These are phyloP conservation scores for Barypeithes pellucidus DNA, from an alignment of 2,888 invertebrate genomes.

Conservation along the genomic window DNA sequence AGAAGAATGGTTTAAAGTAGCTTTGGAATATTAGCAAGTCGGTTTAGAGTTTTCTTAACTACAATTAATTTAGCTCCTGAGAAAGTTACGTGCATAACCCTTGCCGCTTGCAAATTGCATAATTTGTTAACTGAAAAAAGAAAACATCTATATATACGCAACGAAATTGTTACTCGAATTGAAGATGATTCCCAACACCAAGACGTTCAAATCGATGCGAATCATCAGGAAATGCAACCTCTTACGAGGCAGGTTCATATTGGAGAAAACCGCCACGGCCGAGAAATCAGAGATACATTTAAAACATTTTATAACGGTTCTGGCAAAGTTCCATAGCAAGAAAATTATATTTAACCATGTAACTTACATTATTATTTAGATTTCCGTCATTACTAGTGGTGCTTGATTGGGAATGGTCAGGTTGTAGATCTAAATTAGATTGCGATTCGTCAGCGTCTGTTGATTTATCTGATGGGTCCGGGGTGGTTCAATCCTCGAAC, in stretches of 20 bases:
- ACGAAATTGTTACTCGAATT: too few relatives aligned
- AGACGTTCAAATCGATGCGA: too few relatives aligned
- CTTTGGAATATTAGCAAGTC: constrained; percentile 22
- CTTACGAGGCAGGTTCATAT: constrained; percentile 23
- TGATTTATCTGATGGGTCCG: too few relatives aligned
- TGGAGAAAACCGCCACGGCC: constrained; percentile 6
- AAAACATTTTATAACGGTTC: constrained; percentile 17
- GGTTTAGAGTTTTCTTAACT: constrained; percentile 26
- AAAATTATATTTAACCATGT: constrained; percentile 15
- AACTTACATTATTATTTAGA: constrained; percentile 7
- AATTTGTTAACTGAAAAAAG: background rate
- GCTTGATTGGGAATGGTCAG: too few relatives aligned
- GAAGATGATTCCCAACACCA: too few relatives aligned
- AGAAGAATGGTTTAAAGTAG: constrained; percentile 43
- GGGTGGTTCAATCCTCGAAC: too few relatives aligned
- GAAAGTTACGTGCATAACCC: constrained; percentile 19
- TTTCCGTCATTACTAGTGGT: too few relatives aligned
- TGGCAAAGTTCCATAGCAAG: constrained; percentile 17
- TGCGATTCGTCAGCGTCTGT: too few relatives aligned
- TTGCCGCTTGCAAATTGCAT: constrained; percentile 20
- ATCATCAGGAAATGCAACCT: constrained; percentile 6
- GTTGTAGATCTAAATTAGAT: too few relatives aligned
- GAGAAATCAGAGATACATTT: constrained; percentile 25
- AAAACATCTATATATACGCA: too few relatives aligned
- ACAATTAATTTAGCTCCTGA: background rate